phyloP scores from a whole-genome alignment of 1,140 invertebrate genomes.

The Drosophila pseudoananassae region DNA sequence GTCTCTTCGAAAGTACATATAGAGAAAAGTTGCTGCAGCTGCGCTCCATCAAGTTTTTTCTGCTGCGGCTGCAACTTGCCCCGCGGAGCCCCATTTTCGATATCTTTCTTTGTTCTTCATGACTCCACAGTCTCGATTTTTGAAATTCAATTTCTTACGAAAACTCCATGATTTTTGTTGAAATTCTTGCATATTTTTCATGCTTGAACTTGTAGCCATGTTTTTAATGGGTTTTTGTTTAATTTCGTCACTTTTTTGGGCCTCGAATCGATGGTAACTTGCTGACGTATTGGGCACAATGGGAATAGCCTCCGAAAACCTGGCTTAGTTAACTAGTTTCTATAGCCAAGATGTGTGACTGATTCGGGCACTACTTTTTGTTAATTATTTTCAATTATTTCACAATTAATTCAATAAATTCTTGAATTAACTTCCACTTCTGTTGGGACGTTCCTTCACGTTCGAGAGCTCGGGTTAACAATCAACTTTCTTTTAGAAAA shows the following conservation, averaged over 20 bases:
- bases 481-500: constrained; percentile 53
- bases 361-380: not conserved
- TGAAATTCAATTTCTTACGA: constrained; percentile 4
- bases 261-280: not conserved
- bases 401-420: constrained; percentile 7
- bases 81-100: constrained; percentile 60
- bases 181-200: not conserved
- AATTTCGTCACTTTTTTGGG: not conserved
- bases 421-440: not conserved
- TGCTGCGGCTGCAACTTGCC: constrained; percentile 47
- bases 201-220: not conserved
- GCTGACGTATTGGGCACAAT: constrained; percentile 14
- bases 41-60: constrained; percentile 65
- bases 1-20: constrained; percentile 22
- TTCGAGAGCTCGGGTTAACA: constrained; percentile 30
- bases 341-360: not conserved
- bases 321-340: not conserved
- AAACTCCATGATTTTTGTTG: not conserved
- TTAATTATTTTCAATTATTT: not conserved
- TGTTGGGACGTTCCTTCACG: not conserved
- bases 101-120: constrained; percentile 42
- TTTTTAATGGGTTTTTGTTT: not conserved
- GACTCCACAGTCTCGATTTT: constrained; percentile 23
- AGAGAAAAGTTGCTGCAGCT: constrained; percentile 72
- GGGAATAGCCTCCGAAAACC: not conserved